Evolutionary conservation across 2,888 invertebrate species (phyloP).

Genomic region (Ferdinandea cuprea): DNA sequence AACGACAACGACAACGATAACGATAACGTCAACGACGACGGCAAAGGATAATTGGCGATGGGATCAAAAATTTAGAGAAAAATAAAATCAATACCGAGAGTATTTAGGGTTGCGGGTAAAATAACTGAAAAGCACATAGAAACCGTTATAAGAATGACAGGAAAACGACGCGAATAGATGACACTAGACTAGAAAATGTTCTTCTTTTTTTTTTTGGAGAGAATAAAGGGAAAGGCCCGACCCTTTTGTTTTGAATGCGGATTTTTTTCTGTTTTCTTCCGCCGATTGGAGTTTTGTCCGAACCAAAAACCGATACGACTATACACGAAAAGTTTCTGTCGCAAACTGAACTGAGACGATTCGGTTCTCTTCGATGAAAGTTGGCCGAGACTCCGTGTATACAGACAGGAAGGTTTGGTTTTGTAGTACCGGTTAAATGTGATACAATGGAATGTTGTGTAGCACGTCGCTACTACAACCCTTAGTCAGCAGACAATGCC

Average conservation of each 20-base stretch:
- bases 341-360: slow-evolving; percentile 66
- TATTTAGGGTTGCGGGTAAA: slow-evolving; percentile 55
- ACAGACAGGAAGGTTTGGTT: background rate
- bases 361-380: slow-evolving; percentile 63
- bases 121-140: slow-evolving; percentile 18
- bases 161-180: slow-evolving; percentile 11
- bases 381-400: slow-evolving; percentile 24
- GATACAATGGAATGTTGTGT: slow-evolving; percentile 59
- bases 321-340: slow-evolving; percentile 54
- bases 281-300: background rate
- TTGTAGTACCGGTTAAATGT: slow-evolving; percentile 60
- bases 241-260: slow-evolving; percentile 44
- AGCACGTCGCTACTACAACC: slow-evolving; percentile 39
- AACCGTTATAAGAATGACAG: background rate
- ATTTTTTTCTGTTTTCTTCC: slow-evolving; percentile 11
- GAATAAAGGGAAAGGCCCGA: slow-evolving; percentile 37
- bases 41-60: slow-evolving; percentile 33
- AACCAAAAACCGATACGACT: slow-evolving; percentile 62
- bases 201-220: slow-evolving; percentile 23
- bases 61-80: slow-evolving; percentile 29
- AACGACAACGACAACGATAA: too few relatives aligned
- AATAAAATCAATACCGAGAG: slow-evolving; percentile 65
- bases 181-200: slow-evolving; percentile 4
- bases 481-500: slow-evolving; percentile 11
- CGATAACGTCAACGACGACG: too few relatives aligned